phyloP scores from a whole-genome alignment of 2,797 vertebrate genomes.

The Chelidonichthys spinosus region DNA sequence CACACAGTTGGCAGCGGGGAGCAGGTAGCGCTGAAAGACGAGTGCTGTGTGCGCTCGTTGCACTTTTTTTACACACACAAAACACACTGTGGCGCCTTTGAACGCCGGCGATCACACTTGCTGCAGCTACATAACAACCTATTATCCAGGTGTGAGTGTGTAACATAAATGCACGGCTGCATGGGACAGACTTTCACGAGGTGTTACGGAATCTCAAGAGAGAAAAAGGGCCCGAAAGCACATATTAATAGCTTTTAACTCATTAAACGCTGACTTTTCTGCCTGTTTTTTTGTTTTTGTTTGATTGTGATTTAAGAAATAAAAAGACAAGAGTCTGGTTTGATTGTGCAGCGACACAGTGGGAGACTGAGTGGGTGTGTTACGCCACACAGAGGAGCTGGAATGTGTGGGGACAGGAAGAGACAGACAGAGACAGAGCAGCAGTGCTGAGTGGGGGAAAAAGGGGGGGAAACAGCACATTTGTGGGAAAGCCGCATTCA shows the following conservation, averaged over 20 bases:
- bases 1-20: background rate
- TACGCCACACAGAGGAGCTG: conserved; percentile 56
- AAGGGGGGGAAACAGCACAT: conserved; percentile 5
- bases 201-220: conserved; percentile 25
- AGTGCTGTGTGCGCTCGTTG: conserved; percentile 20
- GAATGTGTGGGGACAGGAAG: conserved; percentile 75
- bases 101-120: conserved; percentile 62
- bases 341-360: conserved; percentile 45
- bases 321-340: conserved; percentile 21
- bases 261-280: conserved; percentile 19
- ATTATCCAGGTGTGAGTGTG: conserved; percentile 38
- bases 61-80: conserved; percentile 25
- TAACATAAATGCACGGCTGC: background rate
- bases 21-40: conserved; percentile 36
- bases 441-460: conserved; percentile 55
- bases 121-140: conserved; percentile 19
- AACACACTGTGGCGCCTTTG: background rate
- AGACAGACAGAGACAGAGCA: conserved; percentile 55
- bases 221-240: background rate
- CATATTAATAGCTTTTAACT: background rate
- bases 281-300: background rate
- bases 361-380: conserved; percentile 63
- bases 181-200: background rate
- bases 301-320: background rate
- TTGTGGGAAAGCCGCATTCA: conserved; percentile 34